Percentiles rank a stretch among this genome's conserved stretches.
phyloP scores from a whole-genome alignment of 1,140 invertebrate genomes.

The Trichonephila inaurata region DNA sequence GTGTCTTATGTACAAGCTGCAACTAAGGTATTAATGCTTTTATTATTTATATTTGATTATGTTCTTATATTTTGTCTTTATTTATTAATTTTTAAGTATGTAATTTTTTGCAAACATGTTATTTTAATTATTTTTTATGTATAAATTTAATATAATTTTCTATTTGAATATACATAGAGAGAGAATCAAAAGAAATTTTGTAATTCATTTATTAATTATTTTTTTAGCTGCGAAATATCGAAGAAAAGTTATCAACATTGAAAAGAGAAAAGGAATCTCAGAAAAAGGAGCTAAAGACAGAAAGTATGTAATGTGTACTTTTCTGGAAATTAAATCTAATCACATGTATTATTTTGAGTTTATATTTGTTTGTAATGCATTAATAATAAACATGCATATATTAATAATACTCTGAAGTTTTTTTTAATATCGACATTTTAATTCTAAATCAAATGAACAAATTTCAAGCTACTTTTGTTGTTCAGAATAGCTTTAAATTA shows the following conservation, averaged over 20 bases:
- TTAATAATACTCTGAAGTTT: too few relatives aligned
- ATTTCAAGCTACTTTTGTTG: too few relatives aligned
- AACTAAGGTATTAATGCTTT: constrained; percentile 59
- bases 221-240: constrained; percentile 81
- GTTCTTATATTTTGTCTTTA: too few relatives aligned
- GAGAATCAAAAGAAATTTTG: too few relatives aligned
- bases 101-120: not conserved
- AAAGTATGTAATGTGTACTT: not conserved
- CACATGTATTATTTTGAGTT: too few relatives aligned
- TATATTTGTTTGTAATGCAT: too few relatives aligned
- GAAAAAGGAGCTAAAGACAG: constrained; percentile 42
- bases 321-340: not conserved
- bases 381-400: too few relatives aligned
- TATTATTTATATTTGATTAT: not conserved
- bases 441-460: too few relatives aligned
- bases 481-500: too few relatives aligned
- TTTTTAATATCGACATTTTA: too few relatives aligned
- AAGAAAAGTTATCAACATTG: constrained; percentile 79
- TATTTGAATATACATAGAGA: too few relatives aligned
- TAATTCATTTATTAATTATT: not conserved
- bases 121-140: not conserved
- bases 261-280: constrained; percentile 67
- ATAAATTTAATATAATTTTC: too few relatives aligned
- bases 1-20: constrained; percentile 86
- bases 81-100: not conserved